A percentile compares a stretch with the other conserved stretches of the same genome.
Evolutionary conservation across 1,140 invertebrate species (phyloP).

Genomic region (Pachypeltis micranthus): DNA sequence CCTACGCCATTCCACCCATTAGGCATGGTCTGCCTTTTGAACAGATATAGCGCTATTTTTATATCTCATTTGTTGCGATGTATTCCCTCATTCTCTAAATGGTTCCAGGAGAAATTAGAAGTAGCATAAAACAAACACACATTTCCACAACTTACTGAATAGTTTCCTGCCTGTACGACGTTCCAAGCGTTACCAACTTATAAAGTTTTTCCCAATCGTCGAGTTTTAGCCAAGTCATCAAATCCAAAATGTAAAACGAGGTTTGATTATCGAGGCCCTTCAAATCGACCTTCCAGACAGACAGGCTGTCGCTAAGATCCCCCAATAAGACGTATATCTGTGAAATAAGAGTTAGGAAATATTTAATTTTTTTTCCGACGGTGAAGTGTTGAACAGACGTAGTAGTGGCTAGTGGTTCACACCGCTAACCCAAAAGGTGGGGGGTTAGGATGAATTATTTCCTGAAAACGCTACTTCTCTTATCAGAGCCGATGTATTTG

Average conservation of each 20-base stretch:
- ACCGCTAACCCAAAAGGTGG: too few species aligned
- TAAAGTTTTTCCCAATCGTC: conserved; percentile 41
- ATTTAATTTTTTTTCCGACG: too few species aligned
- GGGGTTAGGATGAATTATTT: too few species aligned
- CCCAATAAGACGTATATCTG: conserved; percentile 31
- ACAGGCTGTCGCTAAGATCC: conserved; percentile 35
- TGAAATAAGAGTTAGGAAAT: neutral
- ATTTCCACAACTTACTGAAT: conserved; percentile 35
- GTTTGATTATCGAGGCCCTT: conserved; percentile 38
- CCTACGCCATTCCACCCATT: too few species aligned
- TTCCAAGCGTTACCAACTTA: conserved; percentile 44
- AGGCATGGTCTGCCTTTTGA: too few species aligned
- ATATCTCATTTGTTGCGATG: too few species aligned
- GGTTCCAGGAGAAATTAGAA: neutral
- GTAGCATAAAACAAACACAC: too few species aligned
- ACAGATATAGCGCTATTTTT: too few species aligned
- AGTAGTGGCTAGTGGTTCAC: too few species aligned
- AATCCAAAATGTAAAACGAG: conserved; percentile 35
- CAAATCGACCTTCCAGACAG: conserved; percentile 35
- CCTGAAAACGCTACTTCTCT: too few species aligned
- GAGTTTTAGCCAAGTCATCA: conserved; percentile 41
- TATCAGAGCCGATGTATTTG: too few species aligned
- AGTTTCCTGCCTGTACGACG: conserved; percentile 49
- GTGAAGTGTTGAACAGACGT: too few species aligned
- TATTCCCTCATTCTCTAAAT: neutral